These are phyloP conservation scores for Neomonachus schauinslandi DNA, from an alignment of 2,113 vertebrate genomes.

Conservation along the genomic window DNA sequence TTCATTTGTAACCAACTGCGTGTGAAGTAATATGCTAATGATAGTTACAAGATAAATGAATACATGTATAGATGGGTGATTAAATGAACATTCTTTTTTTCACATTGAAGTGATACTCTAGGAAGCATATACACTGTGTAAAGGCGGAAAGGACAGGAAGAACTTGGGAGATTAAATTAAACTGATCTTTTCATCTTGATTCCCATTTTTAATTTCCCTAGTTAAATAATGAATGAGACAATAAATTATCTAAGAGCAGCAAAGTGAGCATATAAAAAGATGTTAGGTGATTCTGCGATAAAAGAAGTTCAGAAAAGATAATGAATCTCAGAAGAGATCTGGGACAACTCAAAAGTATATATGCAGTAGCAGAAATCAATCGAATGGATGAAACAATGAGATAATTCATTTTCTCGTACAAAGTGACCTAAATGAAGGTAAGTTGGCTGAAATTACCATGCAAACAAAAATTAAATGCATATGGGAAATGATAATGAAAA, in stretches of 20 bases:
- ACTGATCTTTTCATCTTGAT: neutral
- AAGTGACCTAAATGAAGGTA: constrained; percentile 64
- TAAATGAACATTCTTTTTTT: neutral
- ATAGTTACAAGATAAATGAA: constrained; percentile 9
- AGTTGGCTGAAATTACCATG: constrained; percentile 62
- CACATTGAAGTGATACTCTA: neutral
- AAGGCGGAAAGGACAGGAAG: neutral
- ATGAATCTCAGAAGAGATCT: neutral
- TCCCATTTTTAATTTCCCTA: constrained; percentile 4
- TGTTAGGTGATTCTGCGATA: neutral
- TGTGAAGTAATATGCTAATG: neutral
- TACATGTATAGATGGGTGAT: neutral
- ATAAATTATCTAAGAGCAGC: neutral
- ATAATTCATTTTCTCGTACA: constrained; percentile 62
- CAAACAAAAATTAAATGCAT: constrained; percentile 66
- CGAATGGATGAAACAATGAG: constrained; percentile 38
- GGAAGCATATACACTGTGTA: neutral
- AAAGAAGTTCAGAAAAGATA: constrained; percentile 2
- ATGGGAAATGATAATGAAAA: constrained; percentile 73
- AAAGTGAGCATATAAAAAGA: constrained; percentile 3
- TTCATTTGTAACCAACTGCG: constrained; percentile 3
- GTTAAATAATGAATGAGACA: constrained; percentile 32
- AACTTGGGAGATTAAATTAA: neutral
- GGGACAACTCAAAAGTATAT: neutral
- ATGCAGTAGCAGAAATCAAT: constrained; percentile 50